A percentile compares a stretch with the other conserved stretches of the same genome.
phyloP scores from a whole-genome alignment of 1,140 invertebrate species.

The Steinernema khuongi region DNA sequence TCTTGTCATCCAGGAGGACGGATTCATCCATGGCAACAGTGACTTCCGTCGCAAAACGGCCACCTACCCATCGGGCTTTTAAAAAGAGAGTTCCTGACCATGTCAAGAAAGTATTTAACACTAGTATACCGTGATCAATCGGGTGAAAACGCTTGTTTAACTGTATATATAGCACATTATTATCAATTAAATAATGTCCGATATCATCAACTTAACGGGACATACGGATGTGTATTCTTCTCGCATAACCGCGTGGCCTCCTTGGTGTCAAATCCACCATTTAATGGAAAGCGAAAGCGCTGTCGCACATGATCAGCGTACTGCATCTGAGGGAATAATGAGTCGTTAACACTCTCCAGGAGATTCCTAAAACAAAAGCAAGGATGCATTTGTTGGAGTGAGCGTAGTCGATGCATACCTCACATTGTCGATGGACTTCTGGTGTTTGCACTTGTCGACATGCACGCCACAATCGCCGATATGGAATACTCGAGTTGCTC shows the following conservation, averaged over 20 bases:
- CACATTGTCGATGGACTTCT: background rate
- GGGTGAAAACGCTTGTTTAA: slow-evolving; percentile 16
- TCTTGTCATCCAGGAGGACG: slow-evolving; percentile 48
- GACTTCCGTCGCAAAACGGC: slow-evolving; percentile 55
- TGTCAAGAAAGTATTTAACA: slow-evolving; percentile 17
- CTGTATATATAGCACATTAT: background rate
- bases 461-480: background rate
- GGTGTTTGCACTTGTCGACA: background rate
- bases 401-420: background rate
- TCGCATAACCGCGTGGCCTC: background rate
- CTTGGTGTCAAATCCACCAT: background rate
- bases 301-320: too few relatives aligned
- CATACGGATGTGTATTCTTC: background rate
- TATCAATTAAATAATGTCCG: background rate
- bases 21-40: slow-evolving; percentile 57
- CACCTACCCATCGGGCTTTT: slow-evolving; percentile 53
- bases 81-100: too few relatives aligned
- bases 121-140: background rate
- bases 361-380: too few relatives aligned
- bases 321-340: too few relatives aligned
- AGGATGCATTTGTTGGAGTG: too few relatives aligned
- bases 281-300: too few relatives aligned
- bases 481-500: background rate
- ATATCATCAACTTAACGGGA: background rate
- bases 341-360: too few relatives aligned